phyloP scores from a whole-genome alignment of 2,797 vertebrate species.

The Naso thynnoides region DNA sequence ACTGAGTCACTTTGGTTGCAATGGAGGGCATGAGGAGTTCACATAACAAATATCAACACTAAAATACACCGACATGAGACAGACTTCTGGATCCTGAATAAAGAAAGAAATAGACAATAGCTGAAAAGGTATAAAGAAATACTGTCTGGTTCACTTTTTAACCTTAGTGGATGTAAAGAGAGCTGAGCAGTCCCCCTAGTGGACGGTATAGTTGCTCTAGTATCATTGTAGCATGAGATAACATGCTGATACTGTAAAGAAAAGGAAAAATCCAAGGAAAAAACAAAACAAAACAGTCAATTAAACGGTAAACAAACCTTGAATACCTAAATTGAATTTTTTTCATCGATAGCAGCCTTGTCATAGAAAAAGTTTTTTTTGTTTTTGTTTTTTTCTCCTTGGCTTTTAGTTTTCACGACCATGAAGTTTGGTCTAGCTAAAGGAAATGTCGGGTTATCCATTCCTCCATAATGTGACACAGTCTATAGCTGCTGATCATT shows the following conservation, averaged over 20 bases:
- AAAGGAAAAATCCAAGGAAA: no score
- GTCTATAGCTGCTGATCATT: neutral
- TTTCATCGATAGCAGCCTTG: no score
- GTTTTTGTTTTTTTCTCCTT: no score
- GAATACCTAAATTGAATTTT: no score
- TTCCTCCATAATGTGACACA: neutral
- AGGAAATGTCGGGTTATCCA: no score
- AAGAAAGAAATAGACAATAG: neutral
- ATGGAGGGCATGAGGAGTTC: neutral
- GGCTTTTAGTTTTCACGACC: no score
- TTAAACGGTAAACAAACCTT: neutral
- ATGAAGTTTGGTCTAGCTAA: no score
- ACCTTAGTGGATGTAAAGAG: neutral
- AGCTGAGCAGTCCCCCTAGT: slow-evolving; percentile 13
- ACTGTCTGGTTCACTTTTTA: neutral
- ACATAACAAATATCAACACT: neutral
- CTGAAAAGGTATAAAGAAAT: neutral
- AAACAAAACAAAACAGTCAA: neutral
- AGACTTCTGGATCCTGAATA: neutral
- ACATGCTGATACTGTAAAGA: neutral
- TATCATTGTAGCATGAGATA: neutral
- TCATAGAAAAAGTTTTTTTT: no score
- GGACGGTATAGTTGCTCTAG: neutral
- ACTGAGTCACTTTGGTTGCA: neutral
- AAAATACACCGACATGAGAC: neutral